These are phyloP conservation scores for Drosophila pseudotakahashii DNA, from an alignment of 2,888 invertebrate species.

Conservation along the genomic window DNA sequence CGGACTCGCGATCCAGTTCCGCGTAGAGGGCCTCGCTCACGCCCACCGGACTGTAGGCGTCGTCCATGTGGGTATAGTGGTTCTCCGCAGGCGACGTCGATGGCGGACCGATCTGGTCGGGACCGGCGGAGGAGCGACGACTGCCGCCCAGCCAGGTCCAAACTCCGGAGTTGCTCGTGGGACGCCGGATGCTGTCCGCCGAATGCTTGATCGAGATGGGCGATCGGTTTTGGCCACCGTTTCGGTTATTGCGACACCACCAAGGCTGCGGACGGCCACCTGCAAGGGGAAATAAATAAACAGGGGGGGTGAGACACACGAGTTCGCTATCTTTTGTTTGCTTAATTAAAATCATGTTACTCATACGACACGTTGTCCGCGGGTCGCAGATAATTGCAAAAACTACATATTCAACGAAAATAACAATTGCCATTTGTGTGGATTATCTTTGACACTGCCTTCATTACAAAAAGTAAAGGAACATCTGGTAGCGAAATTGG, in stretches of 20 bases:
- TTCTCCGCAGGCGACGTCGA: conserved; percentile 87
- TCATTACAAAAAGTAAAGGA: conserved; percentile 1
- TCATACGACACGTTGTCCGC: conserved; percentile 63
- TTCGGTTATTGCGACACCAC: conserved; percentile 85
- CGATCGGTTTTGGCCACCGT: conserved; percentile 81
- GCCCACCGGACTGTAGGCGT: conserved; percentile 86
- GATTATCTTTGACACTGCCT: conserved; percentile 22
- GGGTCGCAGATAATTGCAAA: conserved; percentile 28
- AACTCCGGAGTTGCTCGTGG: conserved; percentile 84
- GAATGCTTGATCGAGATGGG: conserved; percentile 84
- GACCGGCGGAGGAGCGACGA: conserved; percentile 83
- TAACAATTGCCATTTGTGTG: conserved; percentile 50
- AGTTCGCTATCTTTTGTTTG: conserved; percentile 42
- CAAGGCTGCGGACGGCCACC: conserved; percentile 84
- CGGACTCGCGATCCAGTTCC: conserved; percentile 88
- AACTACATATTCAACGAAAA: conserved; percentile 10
- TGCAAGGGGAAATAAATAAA: conserved; percentile 48
- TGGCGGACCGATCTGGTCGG: conserved; percentile 85
- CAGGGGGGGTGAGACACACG: conserved; percentile 2
- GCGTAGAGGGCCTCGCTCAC: conserved; percentile 89
- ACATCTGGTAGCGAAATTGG: background rate
- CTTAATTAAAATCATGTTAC: conserved; percentile 76
- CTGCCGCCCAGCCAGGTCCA: conserved; percentile 84
- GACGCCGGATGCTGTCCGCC: conserved; percentile 84
- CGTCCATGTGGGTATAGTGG: conserved; percentile 90